Evolutionary conservation across 2,888 invertebrate genomes (phyloP).

Genomic region (Meandrusa payeni): DNA sequence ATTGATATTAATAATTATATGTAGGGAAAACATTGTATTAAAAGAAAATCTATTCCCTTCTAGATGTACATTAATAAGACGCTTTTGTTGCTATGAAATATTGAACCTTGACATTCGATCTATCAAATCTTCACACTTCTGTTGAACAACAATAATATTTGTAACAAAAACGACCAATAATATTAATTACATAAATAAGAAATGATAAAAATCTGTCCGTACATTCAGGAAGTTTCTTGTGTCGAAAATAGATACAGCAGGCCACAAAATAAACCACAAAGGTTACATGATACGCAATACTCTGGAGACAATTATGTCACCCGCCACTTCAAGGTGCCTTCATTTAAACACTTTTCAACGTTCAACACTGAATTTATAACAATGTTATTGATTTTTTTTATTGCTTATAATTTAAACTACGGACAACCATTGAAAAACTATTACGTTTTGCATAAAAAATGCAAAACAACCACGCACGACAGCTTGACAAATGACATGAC

Average conservation of each 20-base stretch:
- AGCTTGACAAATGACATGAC: conserved; percentile 31
- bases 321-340: conserved; percentile 36
- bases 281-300: conserved; percentile 64
- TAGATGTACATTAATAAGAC: not conserved
- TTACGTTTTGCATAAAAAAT: conserved; percentile 38
- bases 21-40: no score
- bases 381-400: conserved; percentile 32
- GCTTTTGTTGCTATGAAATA: conserved; percentile 10
- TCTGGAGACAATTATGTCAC: conserved; percentile 47
- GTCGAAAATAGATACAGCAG: conserved; percentile 62
- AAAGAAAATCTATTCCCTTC: conserved; percentile 7
- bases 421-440: conserved; percentile 30
- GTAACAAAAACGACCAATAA: conserved; percentile 9
- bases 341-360: conserved; percentile 32
- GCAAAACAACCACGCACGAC: conserved; percentile 41
- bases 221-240: conserved; percentile 46
- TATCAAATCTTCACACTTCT: conserved; percentile 6
- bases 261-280: conserved; percentile 69
- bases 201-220: conserved; percentile 35
- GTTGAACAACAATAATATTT: conserved; percentile 20
- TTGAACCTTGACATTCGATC: conserved; percentile 24
- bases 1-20: no score
- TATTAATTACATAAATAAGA: conserved; percentile 3
- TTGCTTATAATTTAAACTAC: conserved; percentile 38
- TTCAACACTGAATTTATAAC: conserved; percentile 29